phyloP scores from a whole-genome alignment of 2,113 vertebrate genomes.

The Spizaetus ornatus region DNA sequence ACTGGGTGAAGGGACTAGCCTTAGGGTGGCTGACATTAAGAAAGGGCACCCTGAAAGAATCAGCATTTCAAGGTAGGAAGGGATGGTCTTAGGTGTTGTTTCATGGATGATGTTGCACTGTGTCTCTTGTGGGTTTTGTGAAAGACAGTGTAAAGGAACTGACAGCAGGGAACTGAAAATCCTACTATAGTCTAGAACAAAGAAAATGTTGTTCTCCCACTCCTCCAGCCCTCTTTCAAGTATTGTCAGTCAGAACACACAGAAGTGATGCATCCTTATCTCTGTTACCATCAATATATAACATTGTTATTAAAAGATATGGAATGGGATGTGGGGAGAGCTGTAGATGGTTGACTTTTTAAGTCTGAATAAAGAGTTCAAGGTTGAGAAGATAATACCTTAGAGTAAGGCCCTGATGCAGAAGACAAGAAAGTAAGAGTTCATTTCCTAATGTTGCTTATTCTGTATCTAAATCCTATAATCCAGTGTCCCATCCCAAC shows the following conservation, averaged over 20 bases:
- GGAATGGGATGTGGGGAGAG: not conserved
- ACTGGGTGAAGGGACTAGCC: not conserved
- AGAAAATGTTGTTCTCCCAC: not conserved
- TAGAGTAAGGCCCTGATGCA: not conserved
- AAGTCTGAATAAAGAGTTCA: not conserved
- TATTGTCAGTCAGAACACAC: not conserved
- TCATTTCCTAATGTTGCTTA: not conserved
- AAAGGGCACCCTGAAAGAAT: not conserved
- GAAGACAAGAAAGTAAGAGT: not conserved
- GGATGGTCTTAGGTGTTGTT: accelerated
- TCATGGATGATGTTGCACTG: not conserved
- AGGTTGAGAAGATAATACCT: not conserved
- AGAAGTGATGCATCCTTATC: not conserved
- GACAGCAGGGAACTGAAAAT: not conserved
- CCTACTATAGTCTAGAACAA: not conserved
- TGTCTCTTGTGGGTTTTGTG: not conserved
- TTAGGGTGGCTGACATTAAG: not conserved
- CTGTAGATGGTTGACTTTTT: not conserved
- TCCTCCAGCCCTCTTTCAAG: not conserved
- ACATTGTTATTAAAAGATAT: not conserved
- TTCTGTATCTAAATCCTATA: not conserved
- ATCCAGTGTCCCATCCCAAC: not conserved
- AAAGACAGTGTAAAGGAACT: not conserved
- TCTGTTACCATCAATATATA: not conserved
- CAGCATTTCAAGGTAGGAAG: not conserved